Conservation (phyloP, 2,888 invertebrate genomes). For the Campaea margaritaria region DNA sequence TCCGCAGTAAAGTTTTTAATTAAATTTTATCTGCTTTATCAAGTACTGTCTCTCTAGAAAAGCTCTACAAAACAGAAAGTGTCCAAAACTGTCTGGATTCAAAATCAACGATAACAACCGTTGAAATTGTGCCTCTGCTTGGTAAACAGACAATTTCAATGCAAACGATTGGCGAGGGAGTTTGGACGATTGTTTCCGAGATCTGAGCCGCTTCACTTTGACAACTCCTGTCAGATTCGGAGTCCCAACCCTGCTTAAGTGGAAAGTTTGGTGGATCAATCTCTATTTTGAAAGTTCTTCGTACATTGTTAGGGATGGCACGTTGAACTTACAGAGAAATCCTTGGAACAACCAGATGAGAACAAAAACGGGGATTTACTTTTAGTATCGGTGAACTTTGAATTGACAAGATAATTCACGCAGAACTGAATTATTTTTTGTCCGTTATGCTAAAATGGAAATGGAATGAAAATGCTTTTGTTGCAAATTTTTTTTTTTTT, state of each 20-base stretch:
- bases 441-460: too few species aligned
- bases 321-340: background rate
- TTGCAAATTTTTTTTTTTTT: too few species aligned
- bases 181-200: conserved; percentile 51
- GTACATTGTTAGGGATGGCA: background rate
- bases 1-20: too few species aligned
- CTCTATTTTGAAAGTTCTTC: conserved; percentile 18
- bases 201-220: conserved; percentile 45
- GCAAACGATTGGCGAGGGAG: conserved; percentile 47
- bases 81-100: background rate
- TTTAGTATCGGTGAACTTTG: too few species aligned
- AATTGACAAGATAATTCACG: too few species aligned
- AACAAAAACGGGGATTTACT: background rate
- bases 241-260: conserved; percentile 25
- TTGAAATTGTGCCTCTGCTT: conserved; percentile 43
- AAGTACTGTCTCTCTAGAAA: too few species aligned
- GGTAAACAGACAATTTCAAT: conserved; percentile 49
- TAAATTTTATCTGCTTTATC: too few species aligned
- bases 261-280: conserved; percentile 33
- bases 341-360: background rate
- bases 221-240: conserved; percentile 34
- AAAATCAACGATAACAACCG: conserved; percentile 40
- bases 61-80: too few species aligned
- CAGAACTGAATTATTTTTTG: too few species aligned
- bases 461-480: too few species aligned